A percentile compares a stretch with the other conserved stretches of the same genome.
These are phyloP conservation scores for Epinotia nisella DNA, from an alignment of 2,888 invertebrate genomes.

Conservation along the genomic window DNA sequence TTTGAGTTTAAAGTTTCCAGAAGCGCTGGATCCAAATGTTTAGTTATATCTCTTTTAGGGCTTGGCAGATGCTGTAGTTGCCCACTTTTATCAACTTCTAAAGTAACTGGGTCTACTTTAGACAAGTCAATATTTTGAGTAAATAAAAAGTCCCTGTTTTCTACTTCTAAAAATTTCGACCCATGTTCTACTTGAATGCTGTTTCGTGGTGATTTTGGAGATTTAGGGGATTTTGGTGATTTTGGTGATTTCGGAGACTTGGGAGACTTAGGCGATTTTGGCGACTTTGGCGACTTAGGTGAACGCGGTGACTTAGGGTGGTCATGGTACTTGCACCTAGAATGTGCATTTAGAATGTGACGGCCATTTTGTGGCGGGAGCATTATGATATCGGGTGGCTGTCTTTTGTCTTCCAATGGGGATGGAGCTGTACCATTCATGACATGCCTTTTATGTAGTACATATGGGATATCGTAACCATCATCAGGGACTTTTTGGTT, in stretches of 20 bases:
- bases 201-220: slow-evolving; percentile 82
- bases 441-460: slow-evolving; percentile 92
- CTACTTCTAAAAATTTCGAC: slow-evolving; percentile 80
- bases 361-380: slow-evolving; percentile 78
- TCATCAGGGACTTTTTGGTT: slow-evolving; percentile 77
- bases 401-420: slow-evolving; percentile 77
- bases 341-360: slow-evolving; percentile 76
- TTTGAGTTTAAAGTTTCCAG: slow-evolving; percentile 89
- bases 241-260: slow-evolving; percentile 87
- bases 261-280: slow-evolving; percentile 87
- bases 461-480: slow-evolving; percentile 92
- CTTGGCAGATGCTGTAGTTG: slow-evolving; percentile 87
- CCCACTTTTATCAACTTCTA: slow-evolving; percentile 88
- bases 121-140: slow-evolving; percentile 91
- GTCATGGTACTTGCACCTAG: slow-evolving; percentile 80
- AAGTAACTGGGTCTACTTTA: slow-evolving; percentile 89
- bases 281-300: slow-evolving; percentile 80
- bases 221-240: slow-evolving; percentile 83
- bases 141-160: slow-evolving; percentile 87
- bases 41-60: slow-evolving; percentile 89
- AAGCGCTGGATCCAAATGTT: slow-evolving; percentile 87
- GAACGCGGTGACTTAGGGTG: slow-evolving; percentile 82
- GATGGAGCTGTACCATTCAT: slow-evolving; percentile 93
- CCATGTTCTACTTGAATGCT: slow-evolving; percentile 70
- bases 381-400: slow-evolving; percentile 77